Evolutionary conservation across 2,113 vertebrate species (phyloP), one percentile per base, ranked within the genome.

Genomic region (Antechinus stuartii): DNA sequence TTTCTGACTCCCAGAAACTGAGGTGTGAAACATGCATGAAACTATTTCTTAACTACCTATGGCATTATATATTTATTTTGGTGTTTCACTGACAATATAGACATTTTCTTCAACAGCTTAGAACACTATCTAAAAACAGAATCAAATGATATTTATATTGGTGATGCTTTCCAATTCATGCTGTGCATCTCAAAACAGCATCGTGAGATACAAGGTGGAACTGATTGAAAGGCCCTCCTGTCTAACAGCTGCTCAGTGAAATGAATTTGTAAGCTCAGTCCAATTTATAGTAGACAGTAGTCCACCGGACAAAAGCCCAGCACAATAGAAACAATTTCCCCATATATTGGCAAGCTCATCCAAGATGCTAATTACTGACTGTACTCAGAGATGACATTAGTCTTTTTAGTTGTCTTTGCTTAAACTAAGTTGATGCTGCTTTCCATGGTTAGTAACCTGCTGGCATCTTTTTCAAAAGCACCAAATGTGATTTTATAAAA

Each of bases 391-490:
- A 94, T 25, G 16, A 27, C 92, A 49, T 54, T 68, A 94, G 90
- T 92, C 47, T 19, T 95, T 94, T 93, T 76, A 92, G 46, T 1
- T 11, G 3, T 1, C 53, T 55, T 46, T 55, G 50, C 26, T 50
- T 52, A 52, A 96, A 89, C 84, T 91, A 94, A 92, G n/a, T 50
- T 30, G 53, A 91, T 54, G 10, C 2, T 19, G 49, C 16, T 49
- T 54, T 3, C 68, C 30, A 96, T 61, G 94, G 95, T 93, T 54
- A 95, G 94, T 5, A 91, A 92, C 2, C 46, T 56, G 53, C 55
- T 92, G 22, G 91, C 76, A 93, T 47, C 53, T 96, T 95, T 97
- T 50, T 94, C 91, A 94, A 68, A 10, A 96, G 47, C 2, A 89
- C 50, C 68, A 93, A 95, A 89, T 91, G 27, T 16, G 35, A 68